Conservation (phyloP, 2,113 vertebrate genomes). For the Tragelaphus imberbis region DNA sequence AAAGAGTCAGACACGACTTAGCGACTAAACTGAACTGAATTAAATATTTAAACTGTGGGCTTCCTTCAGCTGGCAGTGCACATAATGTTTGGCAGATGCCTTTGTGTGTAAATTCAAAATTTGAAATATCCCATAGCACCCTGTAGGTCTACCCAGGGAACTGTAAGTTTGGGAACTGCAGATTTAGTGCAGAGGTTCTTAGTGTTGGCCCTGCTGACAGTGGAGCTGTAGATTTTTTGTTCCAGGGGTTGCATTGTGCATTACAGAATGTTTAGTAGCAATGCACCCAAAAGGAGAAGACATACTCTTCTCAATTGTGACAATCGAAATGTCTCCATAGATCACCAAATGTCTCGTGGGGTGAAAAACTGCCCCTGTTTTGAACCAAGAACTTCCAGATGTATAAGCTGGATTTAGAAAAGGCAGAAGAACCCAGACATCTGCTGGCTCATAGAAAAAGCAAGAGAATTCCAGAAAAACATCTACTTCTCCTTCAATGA, state of each 20-base stretch:
- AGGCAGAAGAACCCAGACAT: too few species aligned
- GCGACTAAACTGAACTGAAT: too few species aligned
- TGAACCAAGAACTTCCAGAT: background rate
- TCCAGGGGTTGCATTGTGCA: background rate
- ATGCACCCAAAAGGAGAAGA: background rate
- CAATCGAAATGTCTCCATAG: background rate
- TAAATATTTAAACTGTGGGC: background rate
- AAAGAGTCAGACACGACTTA: too few species aligned
- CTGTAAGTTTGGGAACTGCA: background rate
- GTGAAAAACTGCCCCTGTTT: background rate
- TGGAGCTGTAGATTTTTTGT: background rate
- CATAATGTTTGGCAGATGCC: background rate
- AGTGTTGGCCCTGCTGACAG: background rate
- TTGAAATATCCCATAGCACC: background rate
- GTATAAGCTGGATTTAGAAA: too few species aligned
- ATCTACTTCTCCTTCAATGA: too few species aligned
- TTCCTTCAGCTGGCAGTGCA: background rate
- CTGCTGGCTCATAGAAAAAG: too few species aligned
- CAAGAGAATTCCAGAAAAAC: too few species aligned
- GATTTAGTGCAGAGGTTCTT: background rate
- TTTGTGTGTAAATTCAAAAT: background rate
- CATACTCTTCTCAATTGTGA: background rate
- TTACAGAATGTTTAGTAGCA: background rate
- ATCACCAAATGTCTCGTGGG: background rate
- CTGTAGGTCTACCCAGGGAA: background rate